Percentiles rank a stretch among this genome's conserved stretches.
Conservation (phyloP, 2,888 invertebrate species). For the Argyresthia albistria region DNA sequence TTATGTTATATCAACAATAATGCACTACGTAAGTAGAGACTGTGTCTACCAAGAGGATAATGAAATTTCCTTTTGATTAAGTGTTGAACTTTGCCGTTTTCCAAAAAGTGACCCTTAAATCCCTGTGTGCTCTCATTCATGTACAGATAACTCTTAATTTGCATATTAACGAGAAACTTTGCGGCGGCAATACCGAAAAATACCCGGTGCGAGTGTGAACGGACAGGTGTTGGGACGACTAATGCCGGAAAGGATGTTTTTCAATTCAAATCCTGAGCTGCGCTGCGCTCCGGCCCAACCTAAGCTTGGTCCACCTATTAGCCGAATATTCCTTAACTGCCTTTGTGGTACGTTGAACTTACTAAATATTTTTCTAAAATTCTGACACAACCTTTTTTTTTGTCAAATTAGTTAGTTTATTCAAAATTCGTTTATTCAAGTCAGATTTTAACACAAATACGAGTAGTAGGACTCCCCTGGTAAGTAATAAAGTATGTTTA, state of each 20-base stretch:
- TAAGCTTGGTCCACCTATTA: not conserved
- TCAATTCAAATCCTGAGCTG: too few species aligned
- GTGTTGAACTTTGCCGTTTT: constrained; percentile 34
- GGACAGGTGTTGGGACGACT: constrained; percentile 41
- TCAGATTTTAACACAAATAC: too few species aligned
- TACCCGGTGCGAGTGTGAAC: constrained; percentile 54
- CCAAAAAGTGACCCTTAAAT: constrained; percentile 51
- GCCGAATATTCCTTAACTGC: not conserved
- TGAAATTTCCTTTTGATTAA: constrained; percentile 40
- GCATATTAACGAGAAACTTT: constrained; percentile 70
- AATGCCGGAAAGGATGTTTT: not conserved
- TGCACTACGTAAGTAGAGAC: too few species aligned
- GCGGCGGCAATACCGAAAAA: constrained; percentile 60
- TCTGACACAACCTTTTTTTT: too few species aligned
- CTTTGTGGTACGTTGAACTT: too few species aligned
- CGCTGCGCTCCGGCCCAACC: not conserved
- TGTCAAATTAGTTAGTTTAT: too few species aligned
- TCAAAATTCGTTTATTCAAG: too few species aligned
- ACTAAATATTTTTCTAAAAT: too few species aligned
- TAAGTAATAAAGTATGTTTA: too few species aligned
- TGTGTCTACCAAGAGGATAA: too few species aligned
- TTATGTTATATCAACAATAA: too few species aligned
- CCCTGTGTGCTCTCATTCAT: constrained; percentile 26
- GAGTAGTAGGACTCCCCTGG: too few species aligned
- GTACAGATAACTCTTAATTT: constrained; percentile 64